A percentile compares a stretch with the other conserved stretches of the same genome.
Evolutionary conservation across 2,888 invertebrate species (phyloP).

Genomic region (Tortricodes alternella): DNA sequence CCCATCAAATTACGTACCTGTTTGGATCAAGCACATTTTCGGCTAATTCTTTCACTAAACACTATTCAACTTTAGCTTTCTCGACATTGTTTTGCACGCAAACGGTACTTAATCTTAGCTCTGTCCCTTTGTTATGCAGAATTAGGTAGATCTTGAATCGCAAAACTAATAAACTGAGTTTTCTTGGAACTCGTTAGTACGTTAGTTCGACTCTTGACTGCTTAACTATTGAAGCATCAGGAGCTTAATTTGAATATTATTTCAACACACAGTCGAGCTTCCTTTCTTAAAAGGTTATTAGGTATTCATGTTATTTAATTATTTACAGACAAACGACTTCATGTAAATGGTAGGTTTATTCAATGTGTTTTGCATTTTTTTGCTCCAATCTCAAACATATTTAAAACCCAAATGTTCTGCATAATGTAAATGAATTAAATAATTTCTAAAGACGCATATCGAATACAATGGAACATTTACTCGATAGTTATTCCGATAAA

Average conservation of each 20-base stretch:
- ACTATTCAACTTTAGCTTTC: too few relatives aligned
- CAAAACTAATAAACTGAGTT: not conserved
- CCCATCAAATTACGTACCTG: not conserved
- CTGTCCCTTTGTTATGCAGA: not conserved
- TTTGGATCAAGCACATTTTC: too few relatives aligned
- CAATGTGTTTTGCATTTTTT: too few relatives aligned
- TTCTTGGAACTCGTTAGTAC: constrained; percentile 22
- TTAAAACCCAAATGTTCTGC: constrained; percentile 8
- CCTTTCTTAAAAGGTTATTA: constrained; percentile 16
- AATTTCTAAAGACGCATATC: constrained; percentile 50
- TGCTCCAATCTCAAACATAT: not conserved
- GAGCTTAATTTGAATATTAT: constrained; percentile 18
- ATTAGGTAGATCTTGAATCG: not conserved
- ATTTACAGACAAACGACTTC: too few relatives aligned
- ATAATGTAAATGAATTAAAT: constrained; percentile 48
- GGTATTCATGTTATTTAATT: too few relatives aligned
- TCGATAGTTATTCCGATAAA: constrained; percentile 53
- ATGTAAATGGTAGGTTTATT: too few relatives aligned
- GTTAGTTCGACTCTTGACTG: constrained; percentile 3
- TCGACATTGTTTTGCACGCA: not conserved
- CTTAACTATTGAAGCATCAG: not conserved
- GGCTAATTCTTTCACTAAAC: too few relatives aligned
- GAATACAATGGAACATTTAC: constrained; percentile 63
- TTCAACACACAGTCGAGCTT: constrained; percentile 14
- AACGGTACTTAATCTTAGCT: not conserved